Percentiles rank a stretch among this genome's conserved stretches.
phyloP scores from a whole-genome alignment of 2,888 invertebrate genomes.

The Campoplex nolae region DNA sequence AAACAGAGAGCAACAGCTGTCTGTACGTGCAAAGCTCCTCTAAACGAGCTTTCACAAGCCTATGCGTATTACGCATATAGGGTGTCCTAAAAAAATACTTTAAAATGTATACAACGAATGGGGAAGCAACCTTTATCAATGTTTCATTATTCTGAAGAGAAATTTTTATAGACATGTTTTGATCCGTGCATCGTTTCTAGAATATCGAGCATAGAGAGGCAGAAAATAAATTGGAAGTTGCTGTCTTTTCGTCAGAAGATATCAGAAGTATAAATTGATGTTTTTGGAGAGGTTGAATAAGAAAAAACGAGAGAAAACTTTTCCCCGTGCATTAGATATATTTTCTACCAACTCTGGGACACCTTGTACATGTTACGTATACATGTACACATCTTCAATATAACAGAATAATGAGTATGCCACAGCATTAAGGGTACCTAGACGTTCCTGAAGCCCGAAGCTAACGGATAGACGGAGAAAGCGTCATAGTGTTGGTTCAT shows the following conservation, averaged over 20 bases:
- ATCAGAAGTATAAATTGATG: too few relatives aligned
- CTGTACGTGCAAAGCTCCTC: slow-evolving; percentile 26
- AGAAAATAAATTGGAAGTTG: too few relatives aligned
- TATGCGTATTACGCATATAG: background rate
- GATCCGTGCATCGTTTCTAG: background rate
- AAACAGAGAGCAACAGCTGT: slow-evolving; percentile 14
- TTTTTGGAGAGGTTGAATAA: background rate
- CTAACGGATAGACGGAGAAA: slow-evolving; percentile 59
- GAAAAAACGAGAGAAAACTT: background rate
- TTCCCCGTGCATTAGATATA: background rate
- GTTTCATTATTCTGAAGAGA: background rate
- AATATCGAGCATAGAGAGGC: background rate
- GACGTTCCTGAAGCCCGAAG: slow-evolving; percentile 76
- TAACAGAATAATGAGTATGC: slow-evolving; percentile 25
- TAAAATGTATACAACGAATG: background rate
- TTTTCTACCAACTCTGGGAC: background rate
- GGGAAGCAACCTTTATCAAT: too few relatives aligned
- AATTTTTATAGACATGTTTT: background rate
- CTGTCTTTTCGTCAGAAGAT: too few relatives aligned
- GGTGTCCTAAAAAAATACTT: background rate
- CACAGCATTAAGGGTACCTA: slow-evolving; percentile 51
- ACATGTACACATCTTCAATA: slow-evolving; percentile 5
- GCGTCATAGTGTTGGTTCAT: slow-evolving; percentile 81
- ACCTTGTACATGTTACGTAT: background rate
- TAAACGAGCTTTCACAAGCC: slow-evolving; percentile 30